Evolutionary conservation across 2,888 invertebrate species (phyloP), one percentile per base, ranked within the genome.

Genomic region (Aromia moschata): DNA sequence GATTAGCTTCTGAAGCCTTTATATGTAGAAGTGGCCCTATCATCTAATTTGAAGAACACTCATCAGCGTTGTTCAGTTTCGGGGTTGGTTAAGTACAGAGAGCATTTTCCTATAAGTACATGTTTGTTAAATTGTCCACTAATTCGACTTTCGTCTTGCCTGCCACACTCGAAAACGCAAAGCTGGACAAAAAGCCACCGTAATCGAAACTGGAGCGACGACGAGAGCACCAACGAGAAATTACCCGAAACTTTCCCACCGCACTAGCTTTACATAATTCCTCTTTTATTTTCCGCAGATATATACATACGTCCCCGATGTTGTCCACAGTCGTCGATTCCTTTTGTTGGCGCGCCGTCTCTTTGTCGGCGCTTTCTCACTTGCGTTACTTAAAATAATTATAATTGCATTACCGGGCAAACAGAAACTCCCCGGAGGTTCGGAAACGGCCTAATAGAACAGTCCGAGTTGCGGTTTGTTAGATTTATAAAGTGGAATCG

Each of bases 321-420:
- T 40, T 4, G n/a, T 4, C 40, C 18, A 40, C 18, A n/a, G n/a
- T n/a, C n/a, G n/a, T n/a, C 10, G 4, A 40, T 5, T 31, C 16
- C 33, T 17, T 17, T 46, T n/a, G n/a, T 46, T 46, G 46, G 16
- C 15, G n/a, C 14, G n/a, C 20, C 11, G 11, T 46, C 47, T 47
- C 47, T 20, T 37, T 37, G 47, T 20, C 20, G 30, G 14, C 11
- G 12, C 36, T 20, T 47, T 10, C 18, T 37, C 20, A 18, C 17
- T 33, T 37, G 18, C 17, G n/a, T 41, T 52, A 52, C 51, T 52
- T 52, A 52, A 41, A 52, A 52, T 52, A 52, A 52, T 52, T 40
- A 31, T 49, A 52, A 52, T 41, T 52, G 30, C 40, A 52, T 52
- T 31, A 40, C 16, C 18, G 41, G n/a, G 31, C 37, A 41, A 30